Base-by-base conservation (phyloP, 2,888 invertebrate species). In the Conops quadrifasciatus region DNA sequence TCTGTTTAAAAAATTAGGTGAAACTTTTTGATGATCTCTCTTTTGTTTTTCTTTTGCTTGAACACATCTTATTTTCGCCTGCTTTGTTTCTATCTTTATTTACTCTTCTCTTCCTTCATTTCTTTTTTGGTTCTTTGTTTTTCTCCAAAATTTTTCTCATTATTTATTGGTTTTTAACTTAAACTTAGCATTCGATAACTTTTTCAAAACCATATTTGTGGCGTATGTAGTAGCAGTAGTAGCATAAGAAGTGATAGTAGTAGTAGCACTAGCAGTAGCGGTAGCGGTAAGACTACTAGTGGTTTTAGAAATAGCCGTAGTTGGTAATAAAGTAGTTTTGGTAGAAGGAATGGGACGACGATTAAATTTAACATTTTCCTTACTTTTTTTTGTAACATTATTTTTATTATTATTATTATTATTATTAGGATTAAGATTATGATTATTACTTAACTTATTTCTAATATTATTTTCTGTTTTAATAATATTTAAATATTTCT, bases 391-490 rank as follows among this genome's bases (percentile, higher is more conserved):
- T 66, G 63, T 68, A 75, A 73, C 71, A 73, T 71, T 74, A 73
- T 67, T 68, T 74, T 74, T 75, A 74, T 65, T 21, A 24, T 70
- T 71, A 75, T 67, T 58, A 67, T 72, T 75, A 71, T 74, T 36
- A 36, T 36, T 36, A 36, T 74, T 75, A 73, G 74, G 71, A 64
- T 72, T 74, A 71, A 76, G 75, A 74, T 73, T 56, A 73, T 66
- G 73, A 75, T 70, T 76, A 74, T 73, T 74, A 77, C 69, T 75
- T 77, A 73, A 75, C 68, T 49, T 68, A 68, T 5, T 19, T 0
- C 60, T 68, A 62, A 51, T 62, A 73, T 71, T 76, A 68, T 75
- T 53, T 53, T 70, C 51, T 73, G 62, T 28, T 56, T 63, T 69
- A 65, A 47, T 77, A 72, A 53, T 60, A 60, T 68, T 62, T 62